Base-by-base conservation (phyloP, 1,140 invertebrate species). In the Anoplolepis gracilipes region DNA sequence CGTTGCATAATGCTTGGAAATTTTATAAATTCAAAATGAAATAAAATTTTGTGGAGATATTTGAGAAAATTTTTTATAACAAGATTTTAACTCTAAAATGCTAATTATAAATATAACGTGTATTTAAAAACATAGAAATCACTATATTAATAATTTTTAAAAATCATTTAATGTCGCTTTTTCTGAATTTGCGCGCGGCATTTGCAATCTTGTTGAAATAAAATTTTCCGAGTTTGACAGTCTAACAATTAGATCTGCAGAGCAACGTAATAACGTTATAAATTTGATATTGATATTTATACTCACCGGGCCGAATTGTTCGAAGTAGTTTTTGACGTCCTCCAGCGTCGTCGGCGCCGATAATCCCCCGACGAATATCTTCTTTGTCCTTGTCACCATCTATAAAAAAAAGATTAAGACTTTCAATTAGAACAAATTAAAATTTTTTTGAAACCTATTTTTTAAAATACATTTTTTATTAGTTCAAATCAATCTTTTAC, bases 341-440 rank as follows among this genome's bases (percentile, higher is more conserved):
- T 99, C 99, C 93, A 99, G 97, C 93, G 99, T 99, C 93, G 99
- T 99, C 92, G 98, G 98, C 92, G 99, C 98, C 92, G 99, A 99
- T 92, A 99, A 96, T 92, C 99, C 99, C 92, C 99, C 99, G 94
- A 99, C 99, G 96, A 99, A 99, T 96, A 99, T 99, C 97, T 99
- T 99, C 97, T 99, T 99, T 96, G 99, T 99, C 96, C 98, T 98
- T 95, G 99, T 99, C 95, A 99, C 99, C 99, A 99, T 99, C 99
- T 99, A 97, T 42, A 97, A 97, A 93, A 91, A 92, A 89, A 91
- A 89, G 53, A 90, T 49, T 10, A 62, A 67, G 22, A 46, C n/a
- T 11, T 39, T n/a, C 36, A 39, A 22, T 7, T 57, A 49, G 4
- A 49, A 49, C 16, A 3, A n/a, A 5, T 22, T 8, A 22, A 57